Evolutionary conservation across 2,113 vertebrate genomes (phyloP).

Genomic region (Nematolebias whitei): DNA sequence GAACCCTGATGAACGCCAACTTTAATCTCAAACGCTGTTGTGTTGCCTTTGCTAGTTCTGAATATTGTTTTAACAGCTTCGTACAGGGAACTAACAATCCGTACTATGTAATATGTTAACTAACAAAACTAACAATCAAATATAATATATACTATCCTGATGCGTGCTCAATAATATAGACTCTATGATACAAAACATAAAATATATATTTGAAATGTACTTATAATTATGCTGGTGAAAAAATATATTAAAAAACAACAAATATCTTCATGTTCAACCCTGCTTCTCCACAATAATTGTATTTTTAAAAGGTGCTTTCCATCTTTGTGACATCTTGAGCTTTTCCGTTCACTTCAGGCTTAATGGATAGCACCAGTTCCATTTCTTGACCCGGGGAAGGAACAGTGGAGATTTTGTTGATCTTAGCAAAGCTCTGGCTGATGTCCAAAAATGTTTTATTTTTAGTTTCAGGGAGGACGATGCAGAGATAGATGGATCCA

Average conservation of each 20-base stretch:
- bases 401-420: slow-evolving; percentile 81
- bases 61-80: no score
- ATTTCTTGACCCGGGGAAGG: slow-evolving; percentile 68
- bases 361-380: slow-evolving; percentile 69
- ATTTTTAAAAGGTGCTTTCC: slow-evolving; percentile 69
- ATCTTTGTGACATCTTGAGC: slow-evolving; percentile 47
- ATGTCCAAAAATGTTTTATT: slow-evolving; percentile 92
- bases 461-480: slow-evolving; percentile 94
- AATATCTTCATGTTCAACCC: neutral
- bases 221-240: slow-evolving; percentile 24
- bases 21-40: no score
- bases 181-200: slow-evolving; percentile 38
- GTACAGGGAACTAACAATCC: no score
- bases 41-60: no score
- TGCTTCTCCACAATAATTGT: neutral
- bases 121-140: no score
- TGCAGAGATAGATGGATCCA: slow-evolving; percentile 84
- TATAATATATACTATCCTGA: no score
- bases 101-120: no score
- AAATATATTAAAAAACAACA: slow-evolving; percentile 47
- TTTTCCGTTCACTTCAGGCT: slow-evolving; percentile 44
- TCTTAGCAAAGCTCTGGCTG: slow-evolving; percentile 88
- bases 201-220: slow-evolving; percentile 3
- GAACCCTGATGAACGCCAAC: no score
- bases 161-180: no score